Evolutionary conservation across 2,797 vertebrate species (phyloP).

Genomic region (Lagodon rhomboides): DNA sequence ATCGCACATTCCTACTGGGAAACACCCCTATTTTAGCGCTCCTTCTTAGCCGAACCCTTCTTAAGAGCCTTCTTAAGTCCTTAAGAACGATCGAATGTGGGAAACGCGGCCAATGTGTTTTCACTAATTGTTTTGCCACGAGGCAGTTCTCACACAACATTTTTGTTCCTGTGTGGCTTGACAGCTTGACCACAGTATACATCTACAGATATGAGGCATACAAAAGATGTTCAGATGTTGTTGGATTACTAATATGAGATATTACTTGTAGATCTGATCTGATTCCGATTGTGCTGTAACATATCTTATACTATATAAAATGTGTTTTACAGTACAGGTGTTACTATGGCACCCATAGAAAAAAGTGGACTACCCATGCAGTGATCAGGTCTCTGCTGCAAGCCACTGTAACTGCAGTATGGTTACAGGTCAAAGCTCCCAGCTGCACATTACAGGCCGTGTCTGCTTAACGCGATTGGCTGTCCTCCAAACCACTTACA

Average conservation of each 20-base stretch:
- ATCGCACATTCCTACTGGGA: too few relatives aligned
- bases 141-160: background rate
- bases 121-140: background rate
- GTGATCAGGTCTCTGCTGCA: background rate
- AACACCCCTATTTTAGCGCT: too few relatives aligned
- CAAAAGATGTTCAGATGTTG: background rate
- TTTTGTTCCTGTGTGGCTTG: background rate
- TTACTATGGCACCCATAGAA: background rate
- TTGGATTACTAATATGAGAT: slow-evolving; percentile 7
- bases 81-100: too few relatives aligned
- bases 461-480: slow-evolving; percentile 18
- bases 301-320: background rate
- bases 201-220: background rate
- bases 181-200: too few relatives aligned
- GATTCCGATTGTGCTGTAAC: background rate
- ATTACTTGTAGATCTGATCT: background rate
- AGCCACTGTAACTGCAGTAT: slow-evolving; percentile 1
- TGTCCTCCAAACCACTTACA: slow-evolving; percentile 19
- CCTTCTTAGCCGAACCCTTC: too few relatives aligned
- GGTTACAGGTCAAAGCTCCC: slow-evolving; percentile 5
- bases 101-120: too few relatives aligned
- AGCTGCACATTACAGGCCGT: background rate
- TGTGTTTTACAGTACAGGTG: background rate
- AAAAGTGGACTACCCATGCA: background rate
- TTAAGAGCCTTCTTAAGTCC: too few relatives aligned